Evolutionary conservation across 2,888 invertebrate genomes (phyloP).

Genomic region (Aleiodes testaceus): DNA sequence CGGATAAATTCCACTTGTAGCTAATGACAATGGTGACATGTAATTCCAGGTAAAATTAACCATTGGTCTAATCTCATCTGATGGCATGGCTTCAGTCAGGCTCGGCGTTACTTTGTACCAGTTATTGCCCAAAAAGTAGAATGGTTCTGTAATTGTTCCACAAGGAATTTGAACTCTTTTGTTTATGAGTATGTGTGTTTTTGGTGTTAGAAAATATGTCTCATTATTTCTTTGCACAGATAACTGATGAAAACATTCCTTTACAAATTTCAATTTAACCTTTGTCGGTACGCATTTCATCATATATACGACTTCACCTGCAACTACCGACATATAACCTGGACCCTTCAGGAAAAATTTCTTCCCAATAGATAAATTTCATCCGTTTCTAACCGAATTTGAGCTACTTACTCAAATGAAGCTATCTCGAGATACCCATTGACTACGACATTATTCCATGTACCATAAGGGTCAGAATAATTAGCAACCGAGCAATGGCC

Average conservation of each 20-base stretch:
- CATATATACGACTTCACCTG: conserved; percentile 36
- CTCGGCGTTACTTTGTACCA: conserved; percentile 51
- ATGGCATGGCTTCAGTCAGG: conserved; percentile 28
- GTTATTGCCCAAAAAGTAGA: conserved; percentile 39
- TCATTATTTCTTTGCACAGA: conserved; percentile 19
- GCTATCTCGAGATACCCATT: neutral
- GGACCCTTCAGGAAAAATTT: conserved; percentile 22
- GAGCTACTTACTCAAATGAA: neutral
- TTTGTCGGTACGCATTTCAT: conserved; percentile 32
- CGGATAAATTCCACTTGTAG: conserved; percentile 47
- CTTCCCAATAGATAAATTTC: too few relatives aligned
- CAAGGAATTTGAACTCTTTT: conserved; percentile 46
- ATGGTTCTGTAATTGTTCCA: conserved; percentile 35
- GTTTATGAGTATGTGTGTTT: conserved; percentile 51
- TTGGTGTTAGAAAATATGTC: conserved; percentile 48
- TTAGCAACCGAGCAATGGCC: too few relatives aligned
- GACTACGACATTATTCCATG: neutral
- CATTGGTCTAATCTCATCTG: conserved; percentile 39
- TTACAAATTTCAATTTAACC: conserved; percentile 44
- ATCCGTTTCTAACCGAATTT: neutral
- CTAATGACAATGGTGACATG: conserved; percentile 38
- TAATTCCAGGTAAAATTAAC: conserved; percentile 50
- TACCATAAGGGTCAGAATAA: neutral
- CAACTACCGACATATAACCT: conserved; percentile 48
- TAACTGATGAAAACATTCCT: conserved; percentile 48